phyloP scores from a whole-genome alignment of 1,140 invertebrate species.

The Bactericera cockerelli region DNA sequence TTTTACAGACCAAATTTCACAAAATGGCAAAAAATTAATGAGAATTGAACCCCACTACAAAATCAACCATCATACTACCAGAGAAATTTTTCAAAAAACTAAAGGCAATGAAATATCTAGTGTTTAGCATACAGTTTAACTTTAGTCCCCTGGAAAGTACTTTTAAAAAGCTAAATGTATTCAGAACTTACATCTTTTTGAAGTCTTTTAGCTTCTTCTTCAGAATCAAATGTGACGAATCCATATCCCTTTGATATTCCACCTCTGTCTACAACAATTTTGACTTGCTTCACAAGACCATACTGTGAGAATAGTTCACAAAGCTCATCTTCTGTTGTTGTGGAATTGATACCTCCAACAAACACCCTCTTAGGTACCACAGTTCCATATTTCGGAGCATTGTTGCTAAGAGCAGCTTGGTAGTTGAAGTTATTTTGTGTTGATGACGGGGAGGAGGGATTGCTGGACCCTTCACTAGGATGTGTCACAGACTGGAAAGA shows the following conservation, averaged over 20 bases:
- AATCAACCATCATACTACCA: too few species aligned
- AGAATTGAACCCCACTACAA: too few species aligned
- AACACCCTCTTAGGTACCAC: slow-evolving; percentile 87
- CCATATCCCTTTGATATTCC: slow-evolving; percentile 90
- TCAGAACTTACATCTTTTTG: slow-evolving; percentile 39
- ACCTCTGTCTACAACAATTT: slow-evolving; percentile 84
- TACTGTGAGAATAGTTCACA: slow-evolving; percentile 68
- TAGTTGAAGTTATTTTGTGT: slow-evolving; percentile 1
- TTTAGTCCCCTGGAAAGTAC: too few species aligned
- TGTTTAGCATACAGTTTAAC: too few species aligned
- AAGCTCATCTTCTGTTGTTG: slow-evolving; percentile 67
- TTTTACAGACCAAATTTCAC: too few species aligned
- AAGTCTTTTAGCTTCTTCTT: slow-evolving; percentile 68
- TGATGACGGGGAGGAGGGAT: not conserved
- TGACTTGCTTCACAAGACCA: slow-evolving; percentile 80
- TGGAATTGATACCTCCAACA: slow-evolving; percentile 80
- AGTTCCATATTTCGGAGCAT: slow-evolving; percentile 34
- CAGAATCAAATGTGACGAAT: slow-evolving; percentile 88
- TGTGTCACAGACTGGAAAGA: slow-evolving; percentile 4
- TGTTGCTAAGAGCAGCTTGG: not conserved
- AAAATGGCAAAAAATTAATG: too few species aligned
- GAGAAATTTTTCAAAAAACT: too few species aligned
- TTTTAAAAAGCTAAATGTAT: too few species aligned
- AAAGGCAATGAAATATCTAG: too few species aligned
- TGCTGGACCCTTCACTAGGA: slow-evolving; percentile 5